Evolutionary conservation across 2,888 invertebrate species (phyloP).

Genomic region (Epistrophella euchroma): DNA sequence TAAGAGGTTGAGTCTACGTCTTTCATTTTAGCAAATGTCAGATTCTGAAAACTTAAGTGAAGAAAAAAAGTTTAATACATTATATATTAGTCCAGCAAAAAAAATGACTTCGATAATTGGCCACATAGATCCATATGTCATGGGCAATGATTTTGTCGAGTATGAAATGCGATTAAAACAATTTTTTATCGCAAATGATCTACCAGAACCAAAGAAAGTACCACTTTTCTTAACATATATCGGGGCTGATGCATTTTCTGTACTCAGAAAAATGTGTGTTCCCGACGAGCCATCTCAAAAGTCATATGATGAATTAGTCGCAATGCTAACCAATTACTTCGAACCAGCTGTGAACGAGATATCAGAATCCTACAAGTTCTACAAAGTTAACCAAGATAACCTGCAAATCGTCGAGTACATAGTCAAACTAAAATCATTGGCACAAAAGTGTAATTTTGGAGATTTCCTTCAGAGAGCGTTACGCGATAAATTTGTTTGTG

Average conservation of each 20-base stretch:
- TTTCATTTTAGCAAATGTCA: too few species aligned
- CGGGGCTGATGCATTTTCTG: constrained; percentile 23
- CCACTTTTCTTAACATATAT: constrained; percentile 24
- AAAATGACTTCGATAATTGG: too few species aligned
- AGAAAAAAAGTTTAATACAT: too few species aligned
- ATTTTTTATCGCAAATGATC: constrained; percentile 53
- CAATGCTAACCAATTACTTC: constrained; percentile 4
- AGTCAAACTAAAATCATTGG: constrained; percentile 28
- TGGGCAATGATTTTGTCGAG: too few species aligned
- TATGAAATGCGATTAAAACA: constrained; percentile 59
- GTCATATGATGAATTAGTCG: background rate
- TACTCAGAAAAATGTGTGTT: background rate
- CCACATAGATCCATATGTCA: too few species aligned
- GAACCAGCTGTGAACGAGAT: constrained; percentile 4
- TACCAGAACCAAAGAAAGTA: constrained; percentile 43
- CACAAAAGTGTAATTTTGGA: constrained; percentile 38
- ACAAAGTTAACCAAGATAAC: constrained; percentile 18
- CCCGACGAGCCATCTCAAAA: background rate
- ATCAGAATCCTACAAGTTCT: constrained; percentile 14
- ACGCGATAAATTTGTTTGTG: constrained; percentile 34
- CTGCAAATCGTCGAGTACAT: constrained; percentile 17
- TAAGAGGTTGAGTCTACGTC: too few species aligned
- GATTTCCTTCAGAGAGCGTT: constrained; percentile 17
- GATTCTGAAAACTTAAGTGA: too few species aligned
- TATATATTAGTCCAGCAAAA: too few species aligned